These are phyloP conservation scores for Pelobates fuscus DNA, from an alignment of 2,113 vertebrate species.

Conservation along the genomic window DNA sequence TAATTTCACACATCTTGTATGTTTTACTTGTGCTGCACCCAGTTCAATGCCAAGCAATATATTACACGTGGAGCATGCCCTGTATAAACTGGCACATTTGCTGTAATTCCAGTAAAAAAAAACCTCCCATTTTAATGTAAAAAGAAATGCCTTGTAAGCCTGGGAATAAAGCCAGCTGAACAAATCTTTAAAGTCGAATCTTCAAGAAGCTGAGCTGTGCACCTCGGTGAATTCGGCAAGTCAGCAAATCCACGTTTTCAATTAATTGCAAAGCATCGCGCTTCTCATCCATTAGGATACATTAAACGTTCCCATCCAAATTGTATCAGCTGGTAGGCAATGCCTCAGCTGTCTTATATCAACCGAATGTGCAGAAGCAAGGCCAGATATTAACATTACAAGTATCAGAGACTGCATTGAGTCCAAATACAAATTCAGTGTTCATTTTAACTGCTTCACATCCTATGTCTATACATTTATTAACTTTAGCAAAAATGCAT, in stretches of 20 bases:
- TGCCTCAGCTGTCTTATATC: slow-evolving; percentile 46
- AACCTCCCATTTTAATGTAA: slow-evolving; percentile 9
- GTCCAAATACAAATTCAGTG: too few relatives aligned
- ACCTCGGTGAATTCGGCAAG: slow-evolving; percentile 56
- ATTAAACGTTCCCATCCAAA: slow-evolving; percentile 55
- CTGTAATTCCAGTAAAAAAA: slow-evolving; percentile 45
- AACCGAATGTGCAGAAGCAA: slow-evolving; percentile 16
- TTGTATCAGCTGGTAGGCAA: slow-evolving; percentile 56
- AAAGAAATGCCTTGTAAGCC: neutral
- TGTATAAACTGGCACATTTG: slow-evolving; percentile 25
- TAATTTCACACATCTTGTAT: slow-evolving; percentile 9
- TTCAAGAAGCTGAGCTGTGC: slow-evolving; percentile 66
- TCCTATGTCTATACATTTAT: too few relatives aligned
- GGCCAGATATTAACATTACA: slow-evolving; percentile 30
- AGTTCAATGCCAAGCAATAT: neutral
- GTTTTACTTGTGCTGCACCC: slow-evolving; percentile 6
- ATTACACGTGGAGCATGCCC: neutral
- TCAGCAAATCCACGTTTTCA: slow-evolving; percentile 58
- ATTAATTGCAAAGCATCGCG: slow-evolving; percentile 67
- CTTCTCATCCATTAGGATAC: slow-evolving; percentile 56
- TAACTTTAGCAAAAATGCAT: too few relatives aligned
- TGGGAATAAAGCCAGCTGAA: slow-evolving; percentile 30
- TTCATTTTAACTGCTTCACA: too few relatives aligned
- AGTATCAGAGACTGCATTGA: too few relatives aligned
- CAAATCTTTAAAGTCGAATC: slow-evolving; percentile 55